Base-by-base conservation (phyloP, 2,797 vertebrate genomes). In the Melanotaenia boesemani region DNA sequence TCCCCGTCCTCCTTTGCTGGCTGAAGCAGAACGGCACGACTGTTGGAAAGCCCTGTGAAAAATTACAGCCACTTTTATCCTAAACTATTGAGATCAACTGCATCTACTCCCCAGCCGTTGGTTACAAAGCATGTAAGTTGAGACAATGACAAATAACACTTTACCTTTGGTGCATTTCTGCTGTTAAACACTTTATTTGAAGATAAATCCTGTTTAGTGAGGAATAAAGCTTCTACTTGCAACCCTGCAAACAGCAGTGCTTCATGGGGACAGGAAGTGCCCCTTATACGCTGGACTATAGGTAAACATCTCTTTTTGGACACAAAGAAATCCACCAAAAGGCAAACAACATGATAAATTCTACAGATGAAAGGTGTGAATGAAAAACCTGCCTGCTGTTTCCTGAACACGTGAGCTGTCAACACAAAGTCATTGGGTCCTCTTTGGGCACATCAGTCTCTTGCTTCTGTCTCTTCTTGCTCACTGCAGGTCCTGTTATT, bases 31-130 rank as follows among this genome's bases (percentile, higher is more conserved):
- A 63, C 57, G 66, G 67, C 79, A 88, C 76, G 94, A 94, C 82
- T 89, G 93, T 67, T 77, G 94, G 74, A 94, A 96, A 87, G 95
- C 96, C 95, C 97, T 98, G 89, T 67, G 88, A 93, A 82, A 89
- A 80, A 69, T 69, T 59, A 78, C 5, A 75, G 30, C 0, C 50
- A 58, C 20, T 71, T 84, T 74, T 67, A 48, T 70, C 52, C 75
- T 70, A 32, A 68, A 72, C 34, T 67, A 8, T 39, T 28, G 26
- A 3, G 26, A 26, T 63, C 26, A 60, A 67, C 32, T 61, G 11
- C 55, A 34, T 79, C 68, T 26, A 70, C 63, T 28, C 63, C 34
- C 13, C 20, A 63, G 32, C 56, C 44, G 13, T 12, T 0, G 0
- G 5, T 58, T 63, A 52, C 15, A 70, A 76, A 67, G 52, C 22